Evolutionary conservation across 2,888 invertebrate species (phyloP).

Genomic region (Leptothorax acervorum): DNA sequence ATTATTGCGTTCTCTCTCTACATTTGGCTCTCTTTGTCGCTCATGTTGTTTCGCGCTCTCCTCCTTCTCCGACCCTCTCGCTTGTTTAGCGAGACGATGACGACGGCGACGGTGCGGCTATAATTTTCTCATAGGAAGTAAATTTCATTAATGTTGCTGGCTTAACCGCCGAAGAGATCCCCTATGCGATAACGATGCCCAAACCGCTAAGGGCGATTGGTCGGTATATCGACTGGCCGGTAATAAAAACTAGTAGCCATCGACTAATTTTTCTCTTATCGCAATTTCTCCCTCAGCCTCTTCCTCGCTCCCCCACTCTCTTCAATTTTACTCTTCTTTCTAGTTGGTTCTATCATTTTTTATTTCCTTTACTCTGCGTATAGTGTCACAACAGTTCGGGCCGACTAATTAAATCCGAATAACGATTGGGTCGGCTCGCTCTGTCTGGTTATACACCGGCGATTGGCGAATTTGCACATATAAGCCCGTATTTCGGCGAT

Average conservation of each 20-base stretch:
- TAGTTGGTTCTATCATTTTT: background rate
- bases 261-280: constrained; percentile 43
- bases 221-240: constrained; percentile 25
- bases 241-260: constrained; percentile 54
- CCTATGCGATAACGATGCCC: constrained; percentile 44
- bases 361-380: constrained; percentile 11
- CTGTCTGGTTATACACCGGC: constrained; percentile 46
- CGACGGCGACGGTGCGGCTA: constrained; percentile 52
- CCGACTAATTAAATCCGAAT: constrained; percentile 65
- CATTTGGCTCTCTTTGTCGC: constrained; percentile 10
- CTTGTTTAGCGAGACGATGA: constrained; percentile 43
- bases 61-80: constrained; percentile 40
- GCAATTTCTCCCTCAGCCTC: constrained; percentile 11
- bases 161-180: constrained; percentile 45
- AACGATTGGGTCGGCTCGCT: constrained; percentile 47
- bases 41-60: constrained; percentile 41
- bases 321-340: background rate
- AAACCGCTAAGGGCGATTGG: constrained; percentile 44
- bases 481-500: constrained; percentile 37
- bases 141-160: constrained; percentile 68
- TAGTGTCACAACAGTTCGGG: constrained; percentile 44
- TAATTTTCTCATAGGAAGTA: constrained; percentile 73
- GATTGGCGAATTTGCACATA: constrained; percentile 44
- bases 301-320: background rate
- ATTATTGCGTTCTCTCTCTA: constrained; percentile 67